A percentile compares a stretch with the other conserved stretches of the same genome.
phyloP scores from a whole-genome alignment of 2,113 vertebrate species.

The Ginglymostoma cirratum region DNA sequence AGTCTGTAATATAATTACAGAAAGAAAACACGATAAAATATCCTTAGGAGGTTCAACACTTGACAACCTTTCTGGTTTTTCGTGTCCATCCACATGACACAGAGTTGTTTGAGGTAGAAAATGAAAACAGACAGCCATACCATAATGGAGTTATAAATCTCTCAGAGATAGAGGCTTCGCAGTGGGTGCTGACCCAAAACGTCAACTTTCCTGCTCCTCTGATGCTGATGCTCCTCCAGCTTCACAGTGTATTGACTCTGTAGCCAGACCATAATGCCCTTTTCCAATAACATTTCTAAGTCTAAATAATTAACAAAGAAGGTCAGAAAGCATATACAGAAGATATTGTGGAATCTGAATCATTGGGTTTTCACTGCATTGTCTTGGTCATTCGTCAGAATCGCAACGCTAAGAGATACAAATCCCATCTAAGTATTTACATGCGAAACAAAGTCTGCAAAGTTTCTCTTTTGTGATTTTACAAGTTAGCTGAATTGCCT shows the following conservation, averaged over 20 bases:
- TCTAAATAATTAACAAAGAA: not conserved
- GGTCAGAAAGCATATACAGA: not conserved
- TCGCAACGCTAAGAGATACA: not conserved
- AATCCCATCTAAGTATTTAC: not conserved
- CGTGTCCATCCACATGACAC: not conserved
- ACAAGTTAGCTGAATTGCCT: not conserved
- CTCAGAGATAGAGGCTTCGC: too few species aligned
- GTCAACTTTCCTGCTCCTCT: too few species aligned
- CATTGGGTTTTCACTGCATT: not conserved
- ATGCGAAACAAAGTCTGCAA: not conserved
- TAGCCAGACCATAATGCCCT: not conserved
- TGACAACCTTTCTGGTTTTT: not conserved
- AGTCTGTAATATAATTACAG: not conserved
- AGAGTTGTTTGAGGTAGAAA: not conserved
- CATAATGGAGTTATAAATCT: not conserved
- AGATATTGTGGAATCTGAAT: not conserved
- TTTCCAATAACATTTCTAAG: not conserved
- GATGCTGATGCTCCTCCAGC: too few species aligned
- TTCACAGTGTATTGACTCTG: too few species aligned
- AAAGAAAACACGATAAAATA: not conserved
- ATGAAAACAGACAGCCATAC: not conserved
- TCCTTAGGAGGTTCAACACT: not conserved
- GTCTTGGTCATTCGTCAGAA: not conserved
- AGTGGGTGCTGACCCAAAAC: too few species aligned
- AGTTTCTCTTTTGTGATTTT: not conserved